Evolutionary conservation across 37 sponge, comb jelly and placozoan species (phyloP), one percentile per base, ranked within the genome.

Genomic region (Mnemiopsis leidyi): DNA sequence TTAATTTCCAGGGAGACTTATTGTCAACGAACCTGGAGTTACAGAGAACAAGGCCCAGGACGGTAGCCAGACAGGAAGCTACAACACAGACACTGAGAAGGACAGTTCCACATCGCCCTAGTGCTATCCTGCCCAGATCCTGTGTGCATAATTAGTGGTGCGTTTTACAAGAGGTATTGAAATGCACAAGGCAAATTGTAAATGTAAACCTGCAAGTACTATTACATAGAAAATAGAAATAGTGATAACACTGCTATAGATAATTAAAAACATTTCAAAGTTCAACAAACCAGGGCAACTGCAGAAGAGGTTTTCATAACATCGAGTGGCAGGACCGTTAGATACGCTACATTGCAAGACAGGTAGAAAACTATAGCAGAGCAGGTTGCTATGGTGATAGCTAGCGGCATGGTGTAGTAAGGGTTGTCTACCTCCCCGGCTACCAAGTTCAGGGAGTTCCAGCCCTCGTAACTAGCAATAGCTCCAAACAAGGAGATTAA

Each of bases 371-470:
- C 82, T 20, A 79, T 79, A 20, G 82, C 82, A 7, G 29, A 1
- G 7, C 23, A 13, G 2, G 36, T 34, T 16, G 82, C 82, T 20
- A 79, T 33, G 3, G 37, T 79, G 3, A 79, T 79, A 23, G 82
- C 82, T 79, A 35, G 20, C 29, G 82, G 82, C 82, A 79, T 79
- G 36, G 82, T 79, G 36, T 36, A 33, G 82, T 32, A 9, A 5
- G 82, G 82, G 29, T 79, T 35, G 82, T 79, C 7, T 34, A 79
- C 82, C 82, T 79, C 82, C 3, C 82, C 82, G 34, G 82, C 82
- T 2, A 79, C 82, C 35, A 79, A 7, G 36, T 79, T 79, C 2
- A 79, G 82, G 34, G 36, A 34, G 82, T 79, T 79, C 82, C 82
- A 79, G 1, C 82, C 82, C 23, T 79, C 82, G 82, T 79, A 79